A percentile compares a stretch with the other conserved stretches of the same genome.
Evolutionary conservation across 2,888 invertebrate species (phyloP).

Genomic region (Drosophila mulleri): DNA sequence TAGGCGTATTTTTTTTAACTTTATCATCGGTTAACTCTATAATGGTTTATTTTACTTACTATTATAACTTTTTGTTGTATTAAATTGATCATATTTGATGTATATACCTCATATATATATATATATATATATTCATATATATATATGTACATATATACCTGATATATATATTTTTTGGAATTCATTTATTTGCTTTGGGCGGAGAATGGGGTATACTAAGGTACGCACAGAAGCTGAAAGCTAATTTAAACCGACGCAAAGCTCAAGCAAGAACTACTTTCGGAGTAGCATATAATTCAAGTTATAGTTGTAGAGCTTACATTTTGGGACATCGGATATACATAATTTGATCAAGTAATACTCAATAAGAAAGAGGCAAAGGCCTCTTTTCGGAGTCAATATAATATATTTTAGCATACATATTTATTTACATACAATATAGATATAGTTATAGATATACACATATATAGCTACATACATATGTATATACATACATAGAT

Average conservation of each 20-base stretch:
- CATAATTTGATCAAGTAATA: not conserved
- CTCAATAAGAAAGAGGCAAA: too few relatives aligned
- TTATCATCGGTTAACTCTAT: not conserved
- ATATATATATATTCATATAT: constrained; percentile 1
- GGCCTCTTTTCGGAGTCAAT: not conserved
- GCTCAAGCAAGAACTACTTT: not conserved
- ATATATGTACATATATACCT: not conserved
- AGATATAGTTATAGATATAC: too few relatives aligned
- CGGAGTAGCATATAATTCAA: not conserved
- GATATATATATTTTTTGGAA: not conserved
- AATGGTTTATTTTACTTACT: constrained; percentile 12
- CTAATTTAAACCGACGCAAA: too few relatives aligned
- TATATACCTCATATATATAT: not conserved
- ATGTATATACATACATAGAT: too few relatives aligned
- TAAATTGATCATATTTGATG: constrained; percentile 12
- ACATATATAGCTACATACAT: too few relatives aligned
- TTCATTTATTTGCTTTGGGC: not conserved
- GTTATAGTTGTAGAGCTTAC: too few relatives aligned
- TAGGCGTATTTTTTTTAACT: not conserved
- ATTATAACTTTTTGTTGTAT: constrained; percentile 20
- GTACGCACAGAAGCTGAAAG: too few relatives aligned
- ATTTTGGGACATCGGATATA: too few relatives aligned
- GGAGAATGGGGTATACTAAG: not conserved
- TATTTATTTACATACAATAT: too few relatives aligned
- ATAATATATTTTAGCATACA: too few relatives aligned